These are phyloP conservation scores for Nephrotoma appendiculata DNA, from an alignment of 2,888 invertebrate genomes.

Conservation along the genomic window DNA sequence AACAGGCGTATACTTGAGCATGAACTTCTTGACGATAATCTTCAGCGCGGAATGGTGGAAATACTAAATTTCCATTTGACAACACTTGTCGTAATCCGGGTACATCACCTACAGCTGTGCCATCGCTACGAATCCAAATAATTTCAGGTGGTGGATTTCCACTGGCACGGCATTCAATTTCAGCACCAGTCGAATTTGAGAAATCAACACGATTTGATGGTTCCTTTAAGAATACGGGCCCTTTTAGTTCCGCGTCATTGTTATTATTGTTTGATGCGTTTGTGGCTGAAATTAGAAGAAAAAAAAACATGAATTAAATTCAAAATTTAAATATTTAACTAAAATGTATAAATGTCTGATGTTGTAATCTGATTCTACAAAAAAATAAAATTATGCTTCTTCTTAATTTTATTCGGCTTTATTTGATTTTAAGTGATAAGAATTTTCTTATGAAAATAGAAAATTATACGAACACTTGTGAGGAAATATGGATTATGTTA, in stretches of 20 bases:
- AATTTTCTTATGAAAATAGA: neutral
- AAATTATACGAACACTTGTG: neutral
- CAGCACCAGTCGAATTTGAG: constrained; percentile 85
- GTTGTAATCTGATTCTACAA: neutral
- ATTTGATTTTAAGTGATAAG: neutral
- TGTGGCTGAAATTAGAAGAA: neutral
- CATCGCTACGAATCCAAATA: constrained; percentile 85
- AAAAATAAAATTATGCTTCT: neutral
- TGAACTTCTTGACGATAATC: constrained; percentile 90
- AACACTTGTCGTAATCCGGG: constrained; percentile 75
- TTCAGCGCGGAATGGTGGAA: constrained; percentile 87
- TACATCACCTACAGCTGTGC: constrained; percentile 80
- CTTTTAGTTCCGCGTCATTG: constrained; percentile 64
- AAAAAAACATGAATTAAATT: neutral
- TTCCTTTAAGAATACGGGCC: constrained; percentile 84
- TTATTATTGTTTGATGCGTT: constrained; percentile 32
- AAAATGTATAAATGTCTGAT: neutral
- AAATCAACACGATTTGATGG: constrained; percentile 86
- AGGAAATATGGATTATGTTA: neutral
- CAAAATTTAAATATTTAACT: neutral
- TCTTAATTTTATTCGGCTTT: neutral
- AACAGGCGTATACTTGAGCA: constrained; percentile 84
- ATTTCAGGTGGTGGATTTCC: constrained; percentile 84
- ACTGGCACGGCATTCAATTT: constrained; percentile 81
- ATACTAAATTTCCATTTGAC: constrained; percentile 84